Evolutionary conservation across 2,888 invertebrate genomes (phyloP).

Genomic region (Nemotelus nigrinus): DNA sequence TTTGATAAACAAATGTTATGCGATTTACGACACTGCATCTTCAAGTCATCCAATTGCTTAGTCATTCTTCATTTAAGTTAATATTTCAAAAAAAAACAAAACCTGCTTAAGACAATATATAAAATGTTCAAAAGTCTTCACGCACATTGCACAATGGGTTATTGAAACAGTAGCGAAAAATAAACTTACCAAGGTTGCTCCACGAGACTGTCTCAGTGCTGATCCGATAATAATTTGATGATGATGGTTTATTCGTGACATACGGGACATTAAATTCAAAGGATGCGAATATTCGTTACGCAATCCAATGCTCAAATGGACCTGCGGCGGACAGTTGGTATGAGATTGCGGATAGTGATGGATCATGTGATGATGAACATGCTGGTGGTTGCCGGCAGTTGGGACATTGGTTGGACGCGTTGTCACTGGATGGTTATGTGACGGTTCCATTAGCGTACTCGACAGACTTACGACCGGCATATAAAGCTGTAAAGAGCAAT

Average conservation of each 20-base stretch:
- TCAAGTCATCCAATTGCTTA: too few species aligned
- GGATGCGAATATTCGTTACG: constrained; percentile 53
- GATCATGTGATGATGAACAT: constrained; percentile 82
- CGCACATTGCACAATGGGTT: too few species aligned
- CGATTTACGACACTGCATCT: too few species aligned
- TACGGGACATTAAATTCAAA: constrained; percentile 52
- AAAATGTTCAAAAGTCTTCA: too few species aligned
- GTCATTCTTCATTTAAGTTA: too few species aligned
- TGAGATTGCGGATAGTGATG: constrained; percentile 69
- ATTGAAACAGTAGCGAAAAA: too few species aligned
- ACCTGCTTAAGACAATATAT: too few species aligned
- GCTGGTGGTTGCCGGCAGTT: constrained; percentile 64
- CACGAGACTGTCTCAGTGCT: constrained; percentile 70
- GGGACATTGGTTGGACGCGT: constrained; percentile 10
- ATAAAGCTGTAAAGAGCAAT: constrained; percentile 53
- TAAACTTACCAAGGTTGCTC: constrained; percentile 71
- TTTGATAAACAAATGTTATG: too few species aligned
- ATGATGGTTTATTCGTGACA: constrained; percentile 67
- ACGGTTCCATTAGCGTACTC: constrained; percentile 52
- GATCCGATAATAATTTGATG: constrained; percentile 70
- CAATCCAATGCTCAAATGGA: constrained; percentile 64
- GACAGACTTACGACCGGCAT: constrained; percentile 53
- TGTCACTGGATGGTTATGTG: constrained; percentile 48
- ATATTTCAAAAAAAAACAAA: too few species aligned
- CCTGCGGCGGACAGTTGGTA: constrained; percentile 51